Percentiles rank a stretch among this genome's conserved stretches.
phyloP scores from a whole-genome alignment of 2,113 vertebrate genomes.

The Corythaeola cristata region DNA sequence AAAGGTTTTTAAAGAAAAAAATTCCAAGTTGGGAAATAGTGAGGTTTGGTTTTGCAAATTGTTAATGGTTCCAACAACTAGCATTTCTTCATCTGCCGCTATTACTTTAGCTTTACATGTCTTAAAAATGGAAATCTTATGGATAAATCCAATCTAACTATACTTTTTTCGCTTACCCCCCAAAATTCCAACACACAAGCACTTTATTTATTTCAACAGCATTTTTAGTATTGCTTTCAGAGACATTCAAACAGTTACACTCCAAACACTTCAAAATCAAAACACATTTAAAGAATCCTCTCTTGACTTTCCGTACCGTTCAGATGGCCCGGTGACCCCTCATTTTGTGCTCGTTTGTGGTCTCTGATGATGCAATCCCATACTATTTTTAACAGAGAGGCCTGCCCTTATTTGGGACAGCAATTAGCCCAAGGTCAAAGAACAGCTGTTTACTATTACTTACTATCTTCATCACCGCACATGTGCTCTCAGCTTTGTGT shows the following conservation, averaged over 20 bases:
- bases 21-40: background rate
- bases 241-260: background rate
- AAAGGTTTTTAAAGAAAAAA: background rate
- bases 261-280: background rate
- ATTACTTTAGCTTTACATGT: background rate
- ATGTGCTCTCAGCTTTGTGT: background rate
- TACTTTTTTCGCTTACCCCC: background rate
- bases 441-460: background rate
- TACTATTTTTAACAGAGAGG: background rate
- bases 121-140: background rate
- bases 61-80: background rate
- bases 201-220: background rate
- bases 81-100: background rate
- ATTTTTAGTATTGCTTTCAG: background rate
- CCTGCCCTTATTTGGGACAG: background rate
- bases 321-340: too few species aligned
- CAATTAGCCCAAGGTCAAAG: background rate
- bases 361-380: accelerated
- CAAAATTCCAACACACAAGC: background rate
- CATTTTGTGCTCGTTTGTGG: background rate
- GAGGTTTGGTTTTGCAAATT: background rate
- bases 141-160: background rate
- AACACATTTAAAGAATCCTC: background rate
- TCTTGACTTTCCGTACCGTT: too few species aligned
- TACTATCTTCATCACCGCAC: background rate